Percentiles rank a stretch among this genome's conserved stretches.
These are phyloP conservation scores for Sylvilagus floridanus DNA, from an alignment of 2,797 vertebrate species.

Conservation along the genomic window DNA sequence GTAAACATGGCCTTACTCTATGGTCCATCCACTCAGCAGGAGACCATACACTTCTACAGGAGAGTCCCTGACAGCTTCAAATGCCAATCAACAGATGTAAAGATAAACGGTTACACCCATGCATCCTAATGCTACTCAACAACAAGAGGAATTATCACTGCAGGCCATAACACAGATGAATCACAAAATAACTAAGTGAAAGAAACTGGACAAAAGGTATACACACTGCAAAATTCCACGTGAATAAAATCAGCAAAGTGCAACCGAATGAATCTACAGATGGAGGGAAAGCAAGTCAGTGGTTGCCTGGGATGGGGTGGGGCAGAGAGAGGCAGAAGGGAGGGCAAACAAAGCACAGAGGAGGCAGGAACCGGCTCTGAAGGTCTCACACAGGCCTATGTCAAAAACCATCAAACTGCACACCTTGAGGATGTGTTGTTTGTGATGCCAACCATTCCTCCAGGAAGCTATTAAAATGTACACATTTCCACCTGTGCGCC, in stretches of 20 bases:
- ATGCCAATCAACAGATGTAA: neutral
- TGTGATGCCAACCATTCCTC: neutral
- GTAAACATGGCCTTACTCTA: neutral
- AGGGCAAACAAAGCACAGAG: too few relatives aligned
- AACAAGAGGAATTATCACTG: neutral
- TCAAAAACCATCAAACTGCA: neutral
- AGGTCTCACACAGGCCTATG: neutral
- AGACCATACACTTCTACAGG: neutral
- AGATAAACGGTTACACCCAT: neutral
- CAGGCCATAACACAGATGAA: neutral
- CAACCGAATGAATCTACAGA: neutral
- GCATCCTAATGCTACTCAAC: neutral
- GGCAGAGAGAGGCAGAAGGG: neutral
- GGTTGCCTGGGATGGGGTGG: neutral
- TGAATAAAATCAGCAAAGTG: neutral
- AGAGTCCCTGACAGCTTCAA: neutral
- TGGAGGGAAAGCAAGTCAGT: neutral
- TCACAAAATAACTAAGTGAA: neutral
- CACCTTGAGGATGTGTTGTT: neutral
- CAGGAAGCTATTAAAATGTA: neutral
- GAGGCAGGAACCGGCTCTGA: too few relatives aligned
- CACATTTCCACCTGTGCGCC: neutral
- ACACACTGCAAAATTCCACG: neutral
- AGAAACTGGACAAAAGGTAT: neutral
- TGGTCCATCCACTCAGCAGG: neutral